Evolutionary conservation across 1,140 invertebrate species (phyloP).

Genomic region (Neelides sp.): DNA sequence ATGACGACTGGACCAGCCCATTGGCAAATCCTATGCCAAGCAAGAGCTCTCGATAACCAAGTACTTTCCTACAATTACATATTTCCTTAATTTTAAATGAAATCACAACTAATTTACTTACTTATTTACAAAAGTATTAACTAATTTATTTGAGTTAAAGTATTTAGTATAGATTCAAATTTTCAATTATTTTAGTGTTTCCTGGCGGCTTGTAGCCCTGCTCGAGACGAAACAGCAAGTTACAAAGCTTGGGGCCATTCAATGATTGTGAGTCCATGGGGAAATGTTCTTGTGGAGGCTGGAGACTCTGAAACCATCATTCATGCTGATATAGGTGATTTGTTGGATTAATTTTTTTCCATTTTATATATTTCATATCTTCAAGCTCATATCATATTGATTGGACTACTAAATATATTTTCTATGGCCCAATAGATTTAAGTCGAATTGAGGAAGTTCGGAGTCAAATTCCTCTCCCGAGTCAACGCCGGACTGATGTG

Average conservation of each 20-base stretch:
- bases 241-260: constrained; percentile 87
- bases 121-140: background rate
- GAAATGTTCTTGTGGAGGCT: constrained; percentile 55
- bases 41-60: constrained; percentile 78
- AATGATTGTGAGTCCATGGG: constrained; percentile 76
- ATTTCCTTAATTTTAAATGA: background rate
- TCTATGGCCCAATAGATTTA: constrained; percentile 56
- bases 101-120: background rate
- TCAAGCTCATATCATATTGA: constrained; percentile 8
- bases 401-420: constrained; percentile 32
- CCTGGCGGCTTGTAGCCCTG: constrained; percentile 48
- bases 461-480: constrained; percentile 61
- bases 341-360: constrained; percentile 32
- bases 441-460: constrained; percentile 57
- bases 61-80: constrained; percentile 40
- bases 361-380: constrained; percentile 4
- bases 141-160: background rate
- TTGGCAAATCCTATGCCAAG: constrained; percentile 71
- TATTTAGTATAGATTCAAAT: background rate
- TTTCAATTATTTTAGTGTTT: constrained; percentile 11
- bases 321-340: constrained; percentile 57
- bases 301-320: constrained; percentile 57
- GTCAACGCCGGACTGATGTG: constrained; percentile 63
- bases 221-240: constrained; percentile 51
- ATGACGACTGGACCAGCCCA: constrained; percentile 87